Evolutionary conservation across 2,797 vertebrate species (phyloP), one percentile per base, ranked within the genome.

Genomic region (Sebastes itinus): DNA sequence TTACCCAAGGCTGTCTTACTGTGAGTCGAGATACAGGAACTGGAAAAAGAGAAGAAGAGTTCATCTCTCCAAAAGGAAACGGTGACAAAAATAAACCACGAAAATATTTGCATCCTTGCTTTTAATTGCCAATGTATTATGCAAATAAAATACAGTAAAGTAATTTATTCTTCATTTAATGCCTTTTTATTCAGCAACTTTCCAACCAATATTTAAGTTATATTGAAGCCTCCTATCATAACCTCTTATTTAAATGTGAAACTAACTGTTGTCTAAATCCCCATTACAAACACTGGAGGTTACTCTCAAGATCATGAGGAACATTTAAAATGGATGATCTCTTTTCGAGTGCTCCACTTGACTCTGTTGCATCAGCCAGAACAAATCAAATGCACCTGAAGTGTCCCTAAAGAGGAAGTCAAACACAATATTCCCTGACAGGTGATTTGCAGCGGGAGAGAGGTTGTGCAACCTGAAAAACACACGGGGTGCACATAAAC

Each of bases 301-400:
- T 66, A 49, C 14, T 65, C 58, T 78, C 5, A 79, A 72, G 67
- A 82, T 35, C n/a, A 52, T 1, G 22, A 55, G 25, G 18, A 76
- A 68, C 72, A 56, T 62, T 72, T 68, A 49, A n/a, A 86, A 78
- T 66, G 28, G 30, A 69, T 64, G 67, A 71, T 32, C 35, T 81
- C 23, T 55, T 35, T 78, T 71, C 6, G 1, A 79, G 65, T 28
- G 49, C 66, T 28, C 30, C 18, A 27, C 74, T 89, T 82, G 63
- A 72, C 35, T 79, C 28, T 28, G 68, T 84, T 79, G 58, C 75
- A 75, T 87, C 74, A 80, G 65, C 69, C 28, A 6, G 33, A 71
- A 68, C 64, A 85, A 91, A 89, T 81, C 61, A 87, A 90, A 85
- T 18, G 64, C 35, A 61, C 28, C 67, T 61, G 10, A 81, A 75